phyloP scores from a whole-genome alignment of 1,140 invertebrate genomes.

The Dryas iulia region DNA sequence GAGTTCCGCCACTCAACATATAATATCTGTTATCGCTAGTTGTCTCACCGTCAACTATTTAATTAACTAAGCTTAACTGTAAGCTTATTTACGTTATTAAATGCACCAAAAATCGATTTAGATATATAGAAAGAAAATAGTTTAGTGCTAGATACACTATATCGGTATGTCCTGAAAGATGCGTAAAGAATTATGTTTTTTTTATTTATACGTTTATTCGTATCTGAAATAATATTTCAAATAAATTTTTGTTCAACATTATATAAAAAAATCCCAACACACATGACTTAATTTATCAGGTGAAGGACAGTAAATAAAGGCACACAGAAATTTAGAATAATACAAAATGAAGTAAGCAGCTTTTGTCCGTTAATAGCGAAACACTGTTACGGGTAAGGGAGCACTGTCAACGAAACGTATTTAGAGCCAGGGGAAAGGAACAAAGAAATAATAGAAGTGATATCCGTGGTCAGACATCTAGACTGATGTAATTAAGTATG shows the following conservation, averaged over 20 bases:
- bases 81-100: no score
- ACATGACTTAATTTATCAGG: not conserved
- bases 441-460: slow-evolving; percentile 15
- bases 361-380: not conserved
- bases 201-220: no score
- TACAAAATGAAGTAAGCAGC: not conserved
- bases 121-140: no score
- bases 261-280: not conserved
- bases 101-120: no score
- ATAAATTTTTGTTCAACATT: no score
- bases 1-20: not conserved
- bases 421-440: not conserved
- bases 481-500: slow-evolving; percentile 2
- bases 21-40: no score
- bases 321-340: not conserved
- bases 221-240: no score
- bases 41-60: no score
- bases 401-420: slow-evolving; percentile 2
- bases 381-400: not conserved
- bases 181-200: no score
- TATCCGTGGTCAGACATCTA: slow-evolving; percentile 2
- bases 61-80: no score
- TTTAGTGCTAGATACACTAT: no score
- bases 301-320: not conserved
- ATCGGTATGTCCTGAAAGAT: no score